phyloP scores from a whole-genome alignment of 2,888 invertebrate species.

The Nemotelus nigrinus region DNA sequence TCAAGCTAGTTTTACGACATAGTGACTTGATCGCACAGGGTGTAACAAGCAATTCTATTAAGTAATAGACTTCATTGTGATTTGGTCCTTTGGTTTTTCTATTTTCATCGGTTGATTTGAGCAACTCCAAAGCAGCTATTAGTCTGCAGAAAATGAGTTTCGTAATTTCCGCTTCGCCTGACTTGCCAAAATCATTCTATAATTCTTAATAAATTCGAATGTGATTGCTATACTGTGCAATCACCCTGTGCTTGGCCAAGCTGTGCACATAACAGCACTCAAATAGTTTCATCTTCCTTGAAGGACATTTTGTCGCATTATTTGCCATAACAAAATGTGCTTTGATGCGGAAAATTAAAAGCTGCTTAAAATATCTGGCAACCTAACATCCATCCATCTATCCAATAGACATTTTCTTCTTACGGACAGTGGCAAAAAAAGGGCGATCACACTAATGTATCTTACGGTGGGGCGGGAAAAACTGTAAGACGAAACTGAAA shows the following conservation, averaged over 20 bases:
- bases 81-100: too few relatives aligned
- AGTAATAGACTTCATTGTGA: too few relatives aligned
- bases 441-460: slow-evolving; percentile 7
- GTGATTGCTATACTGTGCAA: neutral
- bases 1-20: too few relatives aligned
- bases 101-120: too few relatives aligned
- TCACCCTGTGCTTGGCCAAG: neutral
- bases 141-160: too few relatives aligned
- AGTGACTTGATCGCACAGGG: too few relatives aligned
- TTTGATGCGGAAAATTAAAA: slow-evolving; percentile 51
- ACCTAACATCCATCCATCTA: slow-evolving; percentile 8
- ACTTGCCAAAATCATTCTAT: too few relatives aligned
- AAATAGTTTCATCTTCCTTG: slow-evolving; percentile 14
- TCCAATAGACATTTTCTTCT: neutral
- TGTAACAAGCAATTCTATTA: too few relatives aligned
- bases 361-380: slow-evolving; percentile 45
- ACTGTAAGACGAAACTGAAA: neutral
- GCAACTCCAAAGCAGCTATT: too few relatives aligned
- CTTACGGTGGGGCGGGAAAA: neutral
- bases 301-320: slow-evolving; percentile 49
- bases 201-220: neutral
- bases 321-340: slow-evolving; percentile 49
- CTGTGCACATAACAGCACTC: neutral
- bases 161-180: too few relatives aligned
- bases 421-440: neutral